Conservation (phyloP, 1,140 invertebrate species). For the Drosophila malerkotliana region DNA sequence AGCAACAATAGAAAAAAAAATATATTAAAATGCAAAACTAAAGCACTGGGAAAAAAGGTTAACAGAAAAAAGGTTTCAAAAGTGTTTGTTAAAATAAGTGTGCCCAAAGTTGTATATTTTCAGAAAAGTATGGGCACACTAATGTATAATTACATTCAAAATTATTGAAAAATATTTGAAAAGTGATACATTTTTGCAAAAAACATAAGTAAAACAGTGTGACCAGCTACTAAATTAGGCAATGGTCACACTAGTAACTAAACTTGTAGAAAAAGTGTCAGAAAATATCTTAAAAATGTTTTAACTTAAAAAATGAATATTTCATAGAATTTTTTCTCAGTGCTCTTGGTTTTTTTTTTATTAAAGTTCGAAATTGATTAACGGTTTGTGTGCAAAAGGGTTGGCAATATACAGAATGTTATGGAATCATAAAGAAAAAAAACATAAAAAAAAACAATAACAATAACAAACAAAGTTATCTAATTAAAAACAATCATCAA, state of each 20-base stretch:
- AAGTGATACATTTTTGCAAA: neutral
- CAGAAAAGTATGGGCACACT: no score
- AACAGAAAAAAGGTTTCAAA: no score
- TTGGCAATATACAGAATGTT: conserved; percentile 7
- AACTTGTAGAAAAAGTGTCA: neutral
- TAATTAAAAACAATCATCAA: conserved; percentile 47
- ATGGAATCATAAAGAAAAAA: neutral
- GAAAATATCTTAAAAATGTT: no score
- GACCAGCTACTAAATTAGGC: neutral
- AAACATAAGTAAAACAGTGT: neutral
- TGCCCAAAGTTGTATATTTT: no score
- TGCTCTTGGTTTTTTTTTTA: conserved; percentile 18
- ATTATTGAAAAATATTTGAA: no score
- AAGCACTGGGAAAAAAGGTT: neutral
- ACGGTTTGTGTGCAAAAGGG: conserved; percentile 23
- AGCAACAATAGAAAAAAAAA: neutral
- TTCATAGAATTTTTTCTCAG: conserved; percentile 10
- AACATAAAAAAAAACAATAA: neutral
- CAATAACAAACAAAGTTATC: conserved; percentile 30
- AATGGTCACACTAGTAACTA: neutral
- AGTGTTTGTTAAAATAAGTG: no score
- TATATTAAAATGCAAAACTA: neutral
- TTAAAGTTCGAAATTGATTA: conserved; percentile 40
- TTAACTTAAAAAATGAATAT: no score
- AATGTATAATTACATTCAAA: no score